Base-by-base conservation (phyloP, 1,140 invertebrate genomes). In the Hylaeus anthracinus region DNA sequence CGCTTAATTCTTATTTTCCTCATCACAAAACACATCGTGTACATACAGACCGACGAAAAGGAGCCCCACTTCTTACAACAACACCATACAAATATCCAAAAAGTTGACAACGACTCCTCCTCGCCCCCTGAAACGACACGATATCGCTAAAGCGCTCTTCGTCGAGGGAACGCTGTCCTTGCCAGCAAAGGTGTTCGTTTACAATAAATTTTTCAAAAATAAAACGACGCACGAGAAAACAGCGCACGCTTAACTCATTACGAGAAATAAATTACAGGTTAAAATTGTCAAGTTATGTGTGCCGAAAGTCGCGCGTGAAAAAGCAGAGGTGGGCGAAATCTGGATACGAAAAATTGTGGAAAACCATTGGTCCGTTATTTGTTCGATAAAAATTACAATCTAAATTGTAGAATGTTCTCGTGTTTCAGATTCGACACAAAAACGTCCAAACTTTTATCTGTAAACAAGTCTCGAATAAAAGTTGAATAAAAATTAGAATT, bases 221-320 rank as follows among this genome's bases (percentile, higher is more conserved):
- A 26, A 43, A 45, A 65, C 55, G 39, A 82, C 77, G 83, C 79
- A 81, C 70, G 79, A 82, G 70, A 74, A 78, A 86, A 85, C 79
- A 76, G 60, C 66, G 73, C 83, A 69, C 83, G 56, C 9, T 78
- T 82, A 72, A 51, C n/a, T 45, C 63, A 63, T 45, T 63, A 39
- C 58, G 55, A 48, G 56, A 66, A 73, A 66, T 74, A 81, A 85
- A 72, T 82, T 85, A 77, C 58, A 77, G 53, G 61, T 74, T 78
- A 72, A 75, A 72, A 67, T 75, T 75, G 65, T 85, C 67, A 77
- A 79, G 39, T 84, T 76, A 10, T 51, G 70, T 45, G 73, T 78
- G 78, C 72, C 53, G 75, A 82, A 65, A 67, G 70, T 85, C 51
- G 48, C 45, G 60, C 5, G 51, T 63, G 58, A 65, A 79, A 63